Conservation (phyloP, 2,113 vertebrate genomes). For the Xiphophorus hellerii region DNA sequence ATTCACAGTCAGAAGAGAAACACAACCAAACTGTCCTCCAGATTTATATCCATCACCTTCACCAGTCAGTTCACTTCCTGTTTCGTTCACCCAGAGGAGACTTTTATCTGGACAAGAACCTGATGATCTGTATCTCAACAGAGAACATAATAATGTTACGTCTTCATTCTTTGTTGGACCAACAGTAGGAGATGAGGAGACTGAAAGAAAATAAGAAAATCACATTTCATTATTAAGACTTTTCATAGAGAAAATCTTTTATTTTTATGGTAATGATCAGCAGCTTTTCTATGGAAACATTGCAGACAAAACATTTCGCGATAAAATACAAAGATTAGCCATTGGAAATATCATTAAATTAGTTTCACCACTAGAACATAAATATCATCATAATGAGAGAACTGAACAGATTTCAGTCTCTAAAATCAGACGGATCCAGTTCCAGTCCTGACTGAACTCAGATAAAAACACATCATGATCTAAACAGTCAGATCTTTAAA, state of each 20-base stretch:
- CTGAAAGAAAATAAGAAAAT: slow-evolving; percentile 23
- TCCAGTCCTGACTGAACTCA: too few species aligned
- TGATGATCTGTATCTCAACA: rapidly evolving
- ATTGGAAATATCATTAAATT: too few species aligned
- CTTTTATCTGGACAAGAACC: rapidly evolving
- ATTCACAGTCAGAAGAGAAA: slow-evolving; percentile 18
- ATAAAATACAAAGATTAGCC: too few species aligned
- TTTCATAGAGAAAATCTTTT: too few species aligned
- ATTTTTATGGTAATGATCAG: too few species aligned
- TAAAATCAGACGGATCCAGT: not conserved
- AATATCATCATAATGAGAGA: too few species aligned
- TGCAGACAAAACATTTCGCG: too few species aligned
- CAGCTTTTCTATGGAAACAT: too few species aligned
- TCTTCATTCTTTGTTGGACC: not conserved
- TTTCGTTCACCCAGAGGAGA: slow-evolving; percentile 31
- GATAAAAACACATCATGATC: too few species aligned
- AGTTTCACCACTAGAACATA: too few species aligned
- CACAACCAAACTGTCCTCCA: not conserved
- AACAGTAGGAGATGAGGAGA: not conserved
- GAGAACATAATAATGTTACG: slow-evolving; percentile 22
- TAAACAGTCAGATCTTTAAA: not conserved
- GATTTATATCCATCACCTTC: not conserved
- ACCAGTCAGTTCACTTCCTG: not conserved
- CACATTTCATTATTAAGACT: not conserved
- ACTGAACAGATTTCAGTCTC: not conserved